Evolutionary conservation across 2,797 vertebrate genomes (phyloP), one percentile per base, ranked within the genome.

Genomic region (Loriculus beryllinus): DNA sequence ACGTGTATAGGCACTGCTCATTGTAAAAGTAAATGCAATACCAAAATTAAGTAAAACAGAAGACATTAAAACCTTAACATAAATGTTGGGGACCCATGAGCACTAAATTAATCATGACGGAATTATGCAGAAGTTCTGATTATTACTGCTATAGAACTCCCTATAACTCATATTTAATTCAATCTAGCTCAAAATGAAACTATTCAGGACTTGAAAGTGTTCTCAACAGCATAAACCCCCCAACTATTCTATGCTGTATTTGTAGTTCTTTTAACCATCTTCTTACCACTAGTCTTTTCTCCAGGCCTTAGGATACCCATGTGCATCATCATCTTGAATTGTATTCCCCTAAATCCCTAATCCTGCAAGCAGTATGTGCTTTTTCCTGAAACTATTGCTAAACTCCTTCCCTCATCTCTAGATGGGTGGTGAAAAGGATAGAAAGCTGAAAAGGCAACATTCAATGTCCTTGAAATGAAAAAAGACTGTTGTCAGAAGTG

Each of bases 391-490:
- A 64, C 43, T 59, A 29, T 17, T 37, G 51, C 28, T 63, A 87
- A 82, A 51, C 2, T 7, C 18, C 22, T 81, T 72, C 26, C 67
- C 9, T 14, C 8, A 31, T 40, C 69, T 85, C 43, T 67, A 93
- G 84, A 81, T 37, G n/a, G 33, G 54, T 35, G 33, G 22, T 57
- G 7, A 35, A 88, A 13, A 75, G 40, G 26, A 70, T 9, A 12
- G 62, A 51, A 90, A 74, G 29, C 60, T 54, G 59, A 91, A 88
- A 82, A 95, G 39, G 28, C 62, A 82, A 81, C 56, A 78, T 78
- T 89, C 11, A 31, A 21, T 51, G 79, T 67, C 91, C 89, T 92
- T 92, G 91, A 95, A 78, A 91, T 72, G 37, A 56, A 45, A n/a
- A 60, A 70, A 57, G 62, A 51, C 57, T 91, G 52, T 40, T 90